Evolutionary conservation across 2,888 invertebrate species (phyloP).

Genomic region (Eupithecia vulgata): DNA sequence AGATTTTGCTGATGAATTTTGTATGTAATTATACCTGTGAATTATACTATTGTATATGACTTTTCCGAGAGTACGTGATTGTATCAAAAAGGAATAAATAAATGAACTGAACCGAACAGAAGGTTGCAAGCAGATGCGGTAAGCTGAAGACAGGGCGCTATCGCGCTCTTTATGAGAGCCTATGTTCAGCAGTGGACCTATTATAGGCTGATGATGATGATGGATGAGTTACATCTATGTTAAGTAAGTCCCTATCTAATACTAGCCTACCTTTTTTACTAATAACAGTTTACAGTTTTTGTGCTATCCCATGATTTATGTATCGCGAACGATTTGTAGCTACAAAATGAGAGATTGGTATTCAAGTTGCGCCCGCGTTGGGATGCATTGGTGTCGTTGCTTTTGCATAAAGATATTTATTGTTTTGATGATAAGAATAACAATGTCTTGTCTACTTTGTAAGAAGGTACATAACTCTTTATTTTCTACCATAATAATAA

Average conservation of each 20-base stretch:
- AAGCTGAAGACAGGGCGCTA: no score
- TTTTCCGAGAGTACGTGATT: no score
- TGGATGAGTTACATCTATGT: neutral
- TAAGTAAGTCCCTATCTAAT: neutral
- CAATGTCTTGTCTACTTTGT: neutral
- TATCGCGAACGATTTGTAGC: slow-evolving; percentile 57
- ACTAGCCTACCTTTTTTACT: neutral
- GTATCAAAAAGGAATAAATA: no score
- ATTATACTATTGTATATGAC: no score
- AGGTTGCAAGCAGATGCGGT: no score
- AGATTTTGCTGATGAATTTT: no score
- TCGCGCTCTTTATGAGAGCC: no score
- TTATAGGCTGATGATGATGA: no score
- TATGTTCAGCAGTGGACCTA: no score
- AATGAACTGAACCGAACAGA: no score
- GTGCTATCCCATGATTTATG: slow-evolving; percentile 59
- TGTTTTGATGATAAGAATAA: slow-evolving; percentile 14
- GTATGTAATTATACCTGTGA: no score
- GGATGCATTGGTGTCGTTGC: slow-evolving; percentile 36
- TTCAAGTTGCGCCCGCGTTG: slow-evolving; percentile 50
- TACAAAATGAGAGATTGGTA: slow-evolving; percentile 58
- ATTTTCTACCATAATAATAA: neutral
- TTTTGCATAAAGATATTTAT: slow-evolving; percentile 26
- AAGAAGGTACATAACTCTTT: neutral
- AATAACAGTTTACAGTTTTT: slow-evolving; percentile 52